Conservation (phyloP, 2,113 vertebrate genomes). For the Festucalex cinctus region DNA sequence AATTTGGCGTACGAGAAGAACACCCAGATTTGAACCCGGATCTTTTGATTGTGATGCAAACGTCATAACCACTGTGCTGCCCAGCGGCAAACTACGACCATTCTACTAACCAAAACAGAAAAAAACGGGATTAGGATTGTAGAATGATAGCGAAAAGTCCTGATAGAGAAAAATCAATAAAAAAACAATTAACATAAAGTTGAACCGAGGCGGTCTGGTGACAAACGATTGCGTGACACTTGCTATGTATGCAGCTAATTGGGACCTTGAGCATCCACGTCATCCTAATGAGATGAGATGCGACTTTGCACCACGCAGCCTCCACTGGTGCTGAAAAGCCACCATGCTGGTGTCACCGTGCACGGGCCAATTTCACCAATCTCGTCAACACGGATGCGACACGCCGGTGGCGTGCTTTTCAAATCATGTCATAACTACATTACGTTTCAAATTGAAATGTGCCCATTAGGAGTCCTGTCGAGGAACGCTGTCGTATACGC, state of each 20-base stretch:
- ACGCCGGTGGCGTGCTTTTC: neutral
- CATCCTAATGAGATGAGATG: neutral
- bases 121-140: neutral
- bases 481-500: neutral
- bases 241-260: neutral
- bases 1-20: neutral
- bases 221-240: neutral
- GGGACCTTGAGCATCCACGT: neutral
- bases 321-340: neutral
- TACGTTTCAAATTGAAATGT: slow-evolving; percentile 2
- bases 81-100: neutral
- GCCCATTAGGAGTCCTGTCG: neutral
- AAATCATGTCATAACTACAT: neutral
- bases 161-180: neutral
- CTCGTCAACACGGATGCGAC: slow-evolving; percentile 5
- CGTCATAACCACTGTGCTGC: neutral
- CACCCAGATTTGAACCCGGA: neutral
- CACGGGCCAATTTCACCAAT: slow-evolving; percentile 13
- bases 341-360: neutral
- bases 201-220: neutral
- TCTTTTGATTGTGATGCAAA: neutral
- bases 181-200: neutral
- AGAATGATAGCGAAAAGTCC: neutral
- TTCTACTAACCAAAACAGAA: neutral
- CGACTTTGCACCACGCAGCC: slow-evolving; percentile 12